Evolutionary conservation across 2,888 invertebrate genomes (phyloP).

Genomic region (Ecdyonurus torrentis): DNA sequence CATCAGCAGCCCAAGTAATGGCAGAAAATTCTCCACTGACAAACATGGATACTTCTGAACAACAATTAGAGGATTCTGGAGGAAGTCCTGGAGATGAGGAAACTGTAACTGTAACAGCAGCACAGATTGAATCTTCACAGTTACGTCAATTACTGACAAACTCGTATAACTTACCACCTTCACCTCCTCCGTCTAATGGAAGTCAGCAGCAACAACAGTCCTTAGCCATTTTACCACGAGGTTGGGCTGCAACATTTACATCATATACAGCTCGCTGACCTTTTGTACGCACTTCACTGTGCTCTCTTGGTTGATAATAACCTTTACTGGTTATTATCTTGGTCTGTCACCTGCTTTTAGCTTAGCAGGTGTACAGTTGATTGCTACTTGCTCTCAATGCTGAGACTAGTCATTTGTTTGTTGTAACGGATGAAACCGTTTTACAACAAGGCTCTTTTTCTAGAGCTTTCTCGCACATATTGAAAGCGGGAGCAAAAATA

Average conservation of each 20-base stretch:
- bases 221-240: conserved; percentile 5
- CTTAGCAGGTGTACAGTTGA: conserved; percentile 1
- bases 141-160: not conserved
- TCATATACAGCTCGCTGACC: conserved; percentile 8
- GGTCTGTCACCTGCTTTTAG: conserved; percentile 3
- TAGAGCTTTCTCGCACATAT: not conserved
- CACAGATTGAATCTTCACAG: conserved; percentile 4
- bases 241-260: conserved; percentile 7
- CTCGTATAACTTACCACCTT: not conserved
- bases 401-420: conserved; percentile 8
- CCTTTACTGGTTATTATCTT: conserved; percentile 1
- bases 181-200: not conserved
- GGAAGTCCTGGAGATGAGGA: not conserved
- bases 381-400: conserved; percentile 4
- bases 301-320: conserved; percentile 6
- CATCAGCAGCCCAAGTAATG: not conserved
- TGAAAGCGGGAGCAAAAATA: not conserved
- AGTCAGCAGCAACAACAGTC: conserved; percentile 3
- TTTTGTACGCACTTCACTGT: conserved; percentile 2
- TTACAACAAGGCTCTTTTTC: not conserved
- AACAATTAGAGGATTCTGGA: not conserved
- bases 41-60: not conserved
- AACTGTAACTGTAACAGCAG: not conserved
- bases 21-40: not conserved
- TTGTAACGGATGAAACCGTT: conserved; percentile 9